Evolutionary conservation across 2,113 vertebrate species (phyloP), one percentile per base, ranked within the genome.

Genomic region (Ploceus nigricollis): DNA sequence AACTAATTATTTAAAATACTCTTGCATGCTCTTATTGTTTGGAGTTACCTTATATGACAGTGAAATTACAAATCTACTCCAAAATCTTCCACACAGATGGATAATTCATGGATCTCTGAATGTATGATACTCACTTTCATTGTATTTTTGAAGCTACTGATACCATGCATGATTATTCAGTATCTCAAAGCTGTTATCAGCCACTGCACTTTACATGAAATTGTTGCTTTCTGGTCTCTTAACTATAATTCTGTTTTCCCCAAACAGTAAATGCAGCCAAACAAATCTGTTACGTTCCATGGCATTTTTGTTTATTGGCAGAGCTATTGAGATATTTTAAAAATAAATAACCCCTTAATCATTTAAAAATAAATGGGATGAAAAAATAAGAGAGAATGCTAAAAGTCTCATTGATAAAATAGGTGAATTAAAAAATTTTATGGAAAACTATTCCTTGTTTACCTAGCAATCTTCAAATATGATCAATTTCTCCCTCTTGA

Each of bases 81-180:
- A 79, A 91, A 94, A 91, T 72, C 54, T 91, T 92, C 83, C 33
- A 70, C 45, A 71, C 27, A 91, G 50, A 51, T 75, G 51, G 33
- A 58, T 94, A 92, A 94, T 94, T 96, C 94, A 20, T 92, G n/a
- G 85, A 58, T 93, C 47, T 94, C 71, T 92, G 60, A 86, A 96
- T 66, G 71, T 71, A 58, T 39, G 33, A 25, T 89, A 76, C 89
- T 93, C 95, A 72, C 72, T 97, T 95, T 72, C 45, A 91, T 94
- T 95, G 73, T 96, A 64, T 89, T 96, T 76, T 95, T 91, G 93
- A 66, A 94, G 42, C 40, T 54, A 87, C 76, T 21, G 31, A 31
- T 94, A 72, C 89, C 84, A 93, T 86, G 11, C 35, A 81, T 35
- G 73, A 95, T 93, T 91, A 82, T 85, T 80, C 58, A 91, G 57